phyloP scores from a whole-genome alignment of 2,888 invertebrate species.

The Itoplectis maculator region DNA sequence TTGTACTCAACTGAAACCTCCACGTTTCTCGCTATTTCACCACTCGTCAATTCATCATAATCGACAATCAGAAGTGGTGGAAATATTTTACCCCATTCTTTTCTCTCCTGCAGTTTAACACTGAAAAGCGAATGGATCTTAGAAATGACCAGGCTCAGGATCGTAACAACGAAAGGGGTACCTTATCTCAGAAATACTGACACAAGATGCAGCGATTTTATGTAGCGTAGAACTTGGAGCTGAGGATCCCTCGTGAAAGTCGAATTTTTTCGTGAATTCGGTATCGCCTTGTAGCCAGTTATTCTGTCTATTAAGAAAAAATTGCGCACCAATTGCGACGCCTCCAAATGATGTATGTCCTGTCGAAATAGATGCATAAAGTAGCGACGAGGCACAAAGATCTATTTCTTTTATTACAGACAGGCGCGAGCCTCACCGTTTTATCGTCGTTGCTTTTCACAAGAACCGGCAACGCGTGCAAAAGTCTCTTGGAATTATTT shows the following conservation, averaged over 20 bases:
- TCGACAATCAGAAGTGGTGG: slow-evolving; percentile 87
- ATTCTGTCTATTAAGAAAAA: slow-evolving; percentile 89
- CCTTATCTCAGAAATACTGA: slow-evolving; percentile 72
- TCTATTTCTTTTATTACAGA: background rate
- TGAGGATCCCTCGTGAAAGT: slow-evolving; percentile 73
- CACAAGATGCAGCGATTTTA: slow-evolving; percentile 82
- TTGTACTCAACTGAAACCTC: slow-evolving; percentile 82
- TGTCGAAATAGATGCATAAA: slow-evolving; percentile 42
- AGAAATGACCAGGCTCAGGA: background rate
- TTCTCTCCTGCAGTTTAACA: slow-evolving; percentile 82
- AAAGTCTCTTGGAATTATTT: slow-evolving; percentile 78
- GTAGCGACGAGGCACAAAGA: background rate
- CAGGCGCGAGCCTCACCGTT: slow-evolving; percentile 8
- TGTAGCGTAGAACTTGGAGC: slow-evolving; percentile 80
- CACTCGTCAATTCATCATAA: slow-evolving; percentile 85
- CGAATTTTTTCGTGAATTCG: slow-evolving; percentile 69
- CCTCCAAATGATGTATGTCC: slow-evolving; percentile 82
- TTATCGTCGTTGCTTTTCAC: slow-evolving; percentile 84
- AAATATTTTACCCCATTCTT: slow-evolving; percentile 86
- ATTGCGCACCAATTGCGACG: slow-evolving; percentile 89
- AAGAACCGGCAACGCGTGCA: slow-evolving; percentile 87
- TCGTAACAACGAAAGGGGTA: background rate
- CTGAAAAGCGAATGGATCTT: slow-evolving; percentile 74
- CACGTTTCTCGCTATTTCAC: slow-evolving; percentile 81
- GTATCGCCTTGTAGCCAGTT: slow-evolving; percentile 81